Conservation (phyloP, 2,113 vertebrate genomes). For the Phrynosoma blainvillii region DNA sequence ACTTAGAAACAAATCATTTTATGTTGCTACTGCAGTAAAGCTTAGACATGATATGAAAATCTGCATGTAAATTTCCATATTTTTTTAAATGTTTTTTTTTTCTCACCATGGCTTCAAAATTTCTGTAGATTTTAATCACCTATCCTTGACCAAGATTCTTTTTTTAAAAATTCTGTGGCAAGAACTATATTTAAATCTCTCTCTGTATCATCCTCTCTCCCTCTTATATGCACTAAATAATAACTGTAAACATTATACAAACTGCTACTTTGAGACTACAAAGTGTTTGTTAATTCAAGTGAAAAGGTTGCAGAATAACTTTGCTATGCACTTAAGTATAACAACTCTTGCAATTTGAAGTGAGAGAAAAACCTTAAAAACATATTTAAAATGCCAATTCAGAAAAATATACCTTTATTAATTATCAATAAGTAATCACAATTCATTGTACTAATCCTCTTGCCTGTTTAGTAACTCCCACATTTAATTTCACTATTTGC, state of each 20-base stretch:
- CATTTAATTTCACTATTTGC: too few relatives aligned
- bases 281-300: neutral
- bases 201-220: neutral
- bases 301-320: neutral
- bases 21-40: too few relatives aligned
- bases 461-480: too few relatives aligned
- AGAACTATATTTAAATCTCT: neutral
- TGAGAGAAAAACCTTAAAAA: neutral
- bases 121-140: too few relatives aligned
- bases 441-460: neutral
- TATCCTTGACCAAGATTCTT: neutral
- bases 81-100: too few relatives aligned
- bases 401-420: neutral
- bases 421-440: neutral
- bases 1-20: too few relatives aligned
- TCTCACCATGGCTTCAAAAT: too few relatives aligned
- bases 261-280: neutral
- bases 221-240: neutral
- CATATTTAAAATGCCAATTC: neutral
- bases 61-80: too few relatives aligned
- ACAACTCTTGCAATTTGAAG: neutral
- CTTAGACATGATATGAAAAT: too few relatives aligned
- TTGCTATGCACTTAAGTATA: neutral
- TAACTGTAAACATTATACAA: neutral
- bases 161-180: neutral